These are phyloP conservation scores for Oreortyx pictus DNA, from an alignment of 2,797 vertebrate species.

Conservation along the genomic window DNA sequence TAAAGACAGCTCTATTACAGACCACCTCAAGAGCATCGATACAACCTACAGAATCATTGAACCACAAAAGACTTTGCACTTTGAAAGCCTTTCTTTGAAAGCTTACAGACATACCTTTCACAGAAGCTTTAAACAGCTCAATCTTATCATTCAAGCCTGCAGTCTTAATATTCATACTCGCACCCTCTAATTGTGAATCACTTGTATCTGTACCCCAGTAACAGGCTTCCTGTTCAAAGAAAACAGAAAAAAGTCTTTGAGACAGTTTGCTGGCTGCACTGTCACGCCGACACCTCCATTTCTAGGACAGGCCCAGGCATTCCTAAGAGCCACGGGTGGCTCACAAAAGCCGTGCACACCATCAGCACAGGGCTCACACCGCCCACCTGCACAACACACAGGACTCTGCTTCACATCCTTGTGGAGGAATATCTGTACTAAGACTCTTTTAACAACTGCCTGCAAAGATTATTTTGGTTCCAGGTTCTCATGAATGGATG, in stretches of 20 bases:
- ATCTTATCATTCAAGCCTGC: constrained; percentile 82
- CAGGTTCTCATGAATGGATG: background rate
- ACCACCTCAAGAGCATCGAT: background rate
- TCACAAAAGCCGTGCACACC: background rate
- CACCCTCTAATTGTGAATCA: constrained; percentile 85
- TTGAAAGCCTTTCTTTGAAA: background rate
- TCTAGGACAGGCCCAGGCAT: background rate
- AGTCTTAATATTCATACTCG: constrained; percentile 83
- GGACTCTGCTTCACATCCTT: background rate
- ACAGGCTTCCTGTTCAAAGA: constrained; percentile 77
- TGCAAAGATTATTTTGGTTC: background rate
- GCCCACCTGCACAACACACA: background rate
- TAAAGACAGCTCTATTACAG: background rate
- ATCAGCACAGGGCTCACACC: background rate
- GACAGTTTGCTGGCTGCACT: no score
- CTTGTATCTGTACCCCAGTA: constrained; percentile 89
- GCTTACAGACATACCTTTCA: constrained; percentile 78
- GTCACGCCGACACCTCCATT: accelerated
- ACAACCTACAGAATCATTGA: background rate
- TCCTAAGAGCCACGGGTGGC: background rate
- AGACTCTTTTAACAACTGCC: background rate
- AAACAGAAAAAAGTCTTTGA: background rate
- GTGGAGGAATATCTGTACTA: background rate
- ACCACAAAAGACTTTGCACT: background rate
- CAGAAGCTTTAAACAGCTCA: constrained; percentile 86